Conservation (phyloP, 2,797 vertebrate genomes). For the Nothura maculosa region DNA sequence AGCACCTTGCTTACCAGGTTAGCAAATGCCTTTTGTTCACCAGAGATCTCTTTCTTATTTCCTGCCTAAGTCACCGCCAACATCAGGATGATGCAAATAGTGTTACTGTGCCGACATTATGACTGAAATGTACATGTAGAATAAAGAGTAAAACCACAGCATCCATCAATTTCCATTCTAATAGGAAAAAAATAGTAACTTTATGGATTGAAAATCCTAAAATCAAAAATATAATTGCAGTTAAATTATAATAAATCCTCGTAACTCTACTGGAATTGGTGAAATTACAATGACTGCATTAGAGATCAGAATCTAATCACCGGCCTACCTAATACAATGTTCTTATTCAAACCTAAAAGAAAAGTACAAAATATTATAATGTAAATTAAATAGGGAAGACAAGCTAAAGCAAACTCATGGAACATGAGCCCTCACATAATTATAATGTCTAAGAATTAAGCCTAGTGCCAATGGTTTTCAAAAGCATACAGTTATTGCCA, state of each 20-base stretch:
- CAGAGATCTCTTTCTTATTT: not conserved
- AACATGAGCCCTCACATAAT: conserved; percentile 56
- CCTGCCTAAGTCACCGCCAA: not conserved
- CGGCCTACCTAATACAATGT: conserved; percentile 34
- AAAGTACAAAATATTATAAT: conserved; percentile 69
- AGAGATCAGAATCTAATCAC: conserved; percentile 1
- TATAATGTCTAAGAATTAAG: conserved; percentile 66
- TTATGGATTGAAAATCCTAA: not conserved
- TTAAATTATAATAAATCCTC: conserved; percentile 9
- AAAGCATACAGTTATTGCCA: conserved; percentile 49
- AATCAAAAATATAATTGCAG: not conserved
- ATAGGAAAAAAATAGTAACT: not conserved
- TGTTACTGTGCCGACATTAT: not conserved
- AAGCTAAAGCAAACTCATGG: conserved; percentile 48
- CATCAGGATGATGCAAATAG: not conserved
- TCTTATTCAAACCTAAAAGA: conserved; percentile 41
- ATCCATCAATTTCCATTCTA: not conserved
- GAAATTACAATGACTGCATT: not conserved
- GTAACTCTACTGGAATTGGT: not conserved
- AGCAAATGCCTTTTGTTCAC: not conserved
- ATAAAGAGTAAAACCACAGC: not conserved
- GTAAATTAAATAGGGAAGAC: conserved; percentile 48
- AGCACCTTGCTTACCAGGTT: not conserved
- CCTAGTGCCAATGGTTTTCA: conserved; percentile 40
- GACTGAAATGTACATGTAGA: not conserved